Evolutionary conservation across 2,113 vertebrate species (phyloP).

Genomic region (Xiphophorus hellerii): DNA sequence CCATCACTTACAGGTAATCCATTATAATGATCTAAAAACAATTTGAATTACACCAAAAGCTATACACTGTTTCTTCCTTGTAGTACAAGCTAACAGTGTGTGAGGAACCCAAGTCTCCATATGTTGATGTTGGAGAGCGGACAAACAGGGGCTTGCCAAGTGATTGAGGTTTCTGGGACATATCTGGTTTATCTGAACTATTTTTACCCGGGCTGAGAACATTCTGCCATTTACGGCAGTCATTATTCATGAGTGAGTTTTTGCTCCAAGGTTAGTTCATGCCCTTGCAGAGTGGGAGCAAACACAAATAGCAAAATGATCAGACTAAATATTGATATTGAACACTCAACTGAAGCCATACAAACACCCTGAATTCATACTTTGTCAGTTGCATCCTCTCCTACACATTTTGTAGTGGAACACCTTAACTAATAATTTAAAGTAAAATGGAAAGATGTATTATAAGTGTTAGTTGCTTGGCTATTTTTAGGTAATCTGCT

Average conservation of each 20-base stretch:
- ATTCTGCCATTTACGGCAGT: conserved; percentile 61
- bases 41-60: neutral
- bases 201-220: conserved; percentile 63
- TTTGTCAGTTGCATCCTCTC: neutral
- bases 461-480: neutral
- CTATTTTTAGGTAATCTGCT: neutral
- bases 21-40: neutral
- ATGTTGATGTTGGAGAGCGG: conserved; percentile 50
- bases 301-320: conserved; percentile 31
- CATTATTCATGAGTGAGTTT: conserved; percentile 59
- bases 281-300: conserved; percentile 41
- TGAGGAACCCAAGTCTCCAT: conserved; percentile 13
- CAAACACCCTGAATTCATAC: neutral
- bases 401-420: neutral
- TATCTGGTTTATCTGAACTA: conserved; percentile 66
- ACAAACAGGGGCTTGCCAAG: conserved; percentile 45
- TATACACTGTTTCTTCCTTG: neutral
- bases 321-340: conserved; percentile 5
- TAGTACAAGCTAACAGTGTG: conserved; percentile 14
- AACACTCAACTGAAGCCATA: conserved; percentile 6
- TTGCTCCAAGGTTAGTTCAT: conserved; percentile 43
- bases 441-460: neutral
- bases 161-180: conserved; percentile 76
- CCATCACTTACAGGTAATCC: neutral
- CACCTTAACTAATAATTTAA: neutral